Evolutionary conservation across 2,797 vertebrate genomes (phyloP).

Genomic region (Sparidentex hasta): DNA sequence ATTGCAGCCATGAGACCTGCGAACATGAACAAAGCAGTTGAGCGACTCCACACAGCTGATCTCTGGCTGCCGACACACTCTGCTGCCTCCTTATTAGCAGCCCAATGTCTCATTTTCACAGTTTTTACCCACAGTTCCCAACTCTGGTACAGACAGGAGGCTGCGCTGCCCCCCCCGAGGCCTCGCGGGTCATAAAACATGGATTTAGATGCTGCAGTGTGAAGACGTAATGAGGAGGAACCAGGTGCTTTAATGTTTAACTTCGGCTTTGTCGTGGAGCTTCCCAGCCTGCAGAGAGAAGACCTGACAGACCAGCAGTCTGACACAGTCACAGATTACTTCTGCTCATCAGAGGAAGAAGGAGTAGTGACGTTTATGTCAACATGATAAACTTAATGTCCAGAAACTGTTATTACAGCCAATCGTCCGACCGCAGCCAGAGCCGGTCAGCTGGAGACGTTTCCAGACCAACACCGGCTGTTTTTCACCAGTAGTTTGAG

Average conservation of each 20-base stretch:
- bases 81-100: conserved; percentile 46
- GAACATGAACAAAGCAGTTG: conserved; percentile 11
- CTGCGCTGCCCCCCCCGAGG: conserved; percentile 1
- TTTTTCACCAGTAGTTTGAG: too few relatives aligned
- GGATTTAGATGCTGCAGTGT: conserved; percentile 20
- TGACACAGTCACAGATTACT: too few relatives aligned
- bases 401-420: too few relatives aligned
- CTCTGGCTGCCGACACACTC: conserved; percentile 17
- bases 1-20: not conserved
- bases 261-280: not conserved
- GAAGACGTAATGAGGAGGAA: not conserved
- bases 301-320: too few relatives aligned
- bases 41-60: not conserved
- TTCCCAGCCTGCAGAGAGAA: not conserved
- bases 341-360: too few relatives aligned
- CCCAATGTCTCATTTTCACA: conserved; percentile 31
- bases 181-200: conserved; percentile 40
- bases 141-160: not conserved
- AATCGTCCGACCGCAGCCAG: too few relatives aligned
- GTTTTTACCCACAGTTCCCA: not conserved
- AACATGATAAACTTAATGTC: too few relatives aligned
- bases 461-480: too few relatives aligned
- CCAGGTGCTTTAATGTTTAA: conserved; percentile 5
- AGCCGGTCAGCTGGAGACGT: too few relatives aligned
- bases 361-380: too few relatives aligned